Base-by-base conservation (phyloP, 2,113 vertebrate species). In the Alligator mississippiensis region DNA sequence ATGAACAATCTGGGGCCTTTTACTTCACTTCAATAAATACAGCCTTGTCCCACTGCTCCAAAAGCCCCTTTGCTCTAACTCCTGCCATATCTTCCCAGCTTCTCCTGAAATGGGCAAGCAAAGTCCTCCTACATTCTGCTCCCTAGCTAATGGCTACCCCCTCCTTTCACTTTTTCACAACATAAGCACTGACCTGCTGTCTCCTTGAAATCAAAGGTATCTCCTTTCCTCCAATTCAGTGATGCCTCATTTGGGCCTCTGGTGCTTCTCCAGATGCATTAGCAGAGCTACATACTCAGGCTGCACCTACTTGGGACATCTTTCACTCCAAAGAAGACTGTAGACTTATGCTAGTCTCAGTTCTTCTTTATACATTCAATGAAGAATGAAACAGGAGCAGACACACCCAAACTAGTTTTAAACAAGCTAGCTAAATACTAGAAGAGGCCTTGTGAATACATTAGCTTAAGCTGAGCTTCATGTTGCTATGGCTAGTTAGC, bases 101-200 rank as follows among this genome's bases (percentile, higher is more conserved):
- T 82, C 28, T 24, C 54, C 74, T 79, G 58, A 24, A 78, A 34
- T 0, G 0, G 60, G n/a, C 11, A 54, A 62, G 11, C 59, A 38
- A 38, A n/a, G 63, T 14, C 27, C 27, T 5, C 11, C 24, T 15
- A 14, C 79, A 66, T 68, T 0, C 0, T 2, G 21, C 25, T 87
- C 11, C n/a, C 54, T 9, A 62, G 61, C 25, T 1, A 38, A 8
- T 27, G 62, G 24, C 11, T 63, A 28, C 62, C 62, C 22, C 11
- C 27, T 66, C 27, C 63, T 15, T n/a, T 9, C 63, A n/a, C 14
- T 28, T 66, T 28, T 28, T 66, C 63, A 28, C 13, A n/a, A 16
- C 27, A 66, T 28, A 66, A 17, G 63, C 63, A 27, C 13, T 28
- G 14, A 24, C 63, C 63, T 17, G 63, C 27, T 28, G 27, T 28